These are phyloP conservation scores for Aphelinus certus DNA, from an alignment of 1,140 invertebrate genomes.

Conservation along the genomic window DNA sequence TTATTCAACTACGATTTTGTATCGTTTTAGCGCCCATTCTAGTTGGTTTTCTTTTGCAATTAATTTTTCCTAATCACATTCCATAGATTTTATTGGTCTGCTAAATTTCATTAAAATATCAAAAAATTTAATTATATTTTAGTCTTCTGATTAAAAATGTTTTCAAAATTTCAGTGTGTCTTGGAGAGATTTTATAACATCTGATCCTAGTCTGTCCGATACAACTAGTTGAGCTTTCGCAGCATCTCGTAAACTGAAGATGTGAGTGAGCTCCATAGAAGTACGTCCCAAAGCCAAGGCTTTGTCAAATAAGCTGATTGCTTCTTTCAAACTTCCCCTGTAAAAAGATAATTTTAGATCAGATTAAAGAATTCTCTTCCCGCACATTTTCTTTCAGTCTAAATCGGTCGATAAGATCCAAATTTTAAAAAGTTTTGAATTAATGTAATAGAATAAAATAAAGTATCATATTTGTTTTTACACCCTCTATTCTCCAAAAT, in stretches of 20 bases:
- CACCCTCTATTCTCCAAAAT: too few relatives aligned
- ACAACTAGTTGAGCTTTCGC: slow-evolving; percentile 87
- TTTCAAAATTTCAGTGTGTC: slow-evolving; percentile 11
- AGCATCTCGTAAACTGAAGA: slow-evolving; percentile 86
- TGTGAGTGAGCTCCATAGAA: slow-evolving; percentile 86
- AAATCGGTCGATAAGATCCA: too few relatives aligned
- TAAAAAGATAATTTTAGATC: slow-evolving; percentile 30
- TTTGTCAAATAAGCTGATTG: slow-evolving; percentile 87
- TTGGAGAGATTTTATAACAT: slow-evolving; percentile 47
- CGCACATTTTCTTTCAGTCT: too few relatives aligned
- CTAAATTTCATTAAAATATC: too few relatives aligned
- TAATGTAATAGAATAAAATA: background rate
- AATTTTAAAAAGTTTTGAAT: background rate
- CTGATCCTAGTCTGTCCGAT: slow-evolving; percentile 77
- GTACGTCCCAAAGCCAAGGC: slow-evolving; percentile 88
- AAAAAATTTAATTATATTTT: too few relatives aligned
- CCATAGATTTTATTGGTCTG: background rate
- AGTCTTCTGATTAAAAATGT: background rate
- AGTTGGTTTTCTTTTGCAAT: background rate
- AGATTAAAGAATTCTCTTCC: background rate
- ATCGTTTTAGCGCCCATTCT: background rate
- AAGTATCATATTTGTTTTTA: too few relatives aligned
- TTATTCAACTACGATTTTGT: slow-evolving; percentile 2
- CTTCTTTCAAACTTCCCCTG: slow-evolving; percentile 84
- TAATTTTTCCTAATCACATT: background rate